Percentiles rank a stretch among this genome's conserved stretches.
These are phyloP conservation scores for Actinia equina DNA, from an alignment of 64 coral and sea anemone species.

Conservation along the genomic window DNA sequence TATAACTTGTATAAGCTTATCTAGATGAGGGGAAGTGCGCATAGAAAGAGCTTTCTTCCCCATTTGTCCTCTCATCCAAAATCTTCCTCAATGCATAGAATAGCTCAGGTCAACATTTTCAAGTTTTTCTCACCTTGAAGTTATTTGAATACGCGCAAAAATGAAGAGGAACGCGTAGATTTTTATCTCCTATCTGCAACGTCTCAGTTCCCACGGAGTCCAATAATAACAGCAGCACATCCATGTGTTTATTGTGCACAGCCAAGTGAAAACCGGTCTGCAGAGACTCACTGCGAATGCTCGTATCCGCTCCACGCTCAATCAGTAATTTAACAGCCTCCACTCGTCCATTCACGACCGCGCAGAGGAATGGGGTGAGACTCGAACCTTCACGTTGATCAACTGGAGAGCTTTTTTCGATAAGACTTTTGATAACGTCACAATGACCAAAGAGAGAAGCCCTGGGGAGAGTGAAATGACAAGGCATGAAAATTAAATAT, in stretches of 20 bases:
- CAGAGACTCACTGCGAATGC: constrained; percentile 46
- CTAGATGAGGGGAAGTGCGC: too few relatives aligned
- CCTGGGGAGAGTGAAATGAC: constrained; percentile 12
- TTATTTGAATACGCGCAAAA: background rate
- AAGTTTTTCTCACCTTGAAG: background rate
- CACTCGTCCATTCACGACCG: constrained; percentile 37
- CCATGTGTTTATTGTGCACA: constrained; percentile 35
- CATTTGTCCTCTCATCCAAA: too few relatives aligned
- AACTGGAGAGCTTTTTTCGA: constrained; percentile 20
- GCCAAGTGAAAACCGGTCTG: constrained; percentile 67
- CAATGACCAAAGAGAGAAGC: constrained; percentile 40
- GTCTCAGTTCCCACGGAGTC: constrained; percentile 4
- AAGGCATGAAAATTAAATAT: too few relatives aligned
- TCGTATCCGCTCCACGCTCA: constrained; percentile 52
- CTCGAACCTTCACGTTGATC: constrained; percentile 42
- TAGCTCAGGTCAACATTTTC: too few relatives aligned
- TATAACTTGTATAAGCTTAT: too few relatives aligned
- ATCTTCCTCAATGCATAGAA: too few relatives aligned
- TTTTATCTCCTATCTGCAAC: constrained; percentile 50
- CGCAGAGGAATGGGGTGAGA: constrained; percentile 50
- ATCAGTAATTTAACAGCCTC: constrained; percentile 39
- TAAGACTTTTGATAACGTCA: constrained; percentile 31
- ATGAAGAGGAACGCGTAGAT: constrained; percentile 12
- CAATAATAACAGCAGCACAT: constrained; percentile 46
- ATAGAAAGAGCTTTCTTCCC: too few relatives aligned